Conservation (phyloP, 1,140 invertebrate genomes). For the Drosophila tropicalis region DNA sequence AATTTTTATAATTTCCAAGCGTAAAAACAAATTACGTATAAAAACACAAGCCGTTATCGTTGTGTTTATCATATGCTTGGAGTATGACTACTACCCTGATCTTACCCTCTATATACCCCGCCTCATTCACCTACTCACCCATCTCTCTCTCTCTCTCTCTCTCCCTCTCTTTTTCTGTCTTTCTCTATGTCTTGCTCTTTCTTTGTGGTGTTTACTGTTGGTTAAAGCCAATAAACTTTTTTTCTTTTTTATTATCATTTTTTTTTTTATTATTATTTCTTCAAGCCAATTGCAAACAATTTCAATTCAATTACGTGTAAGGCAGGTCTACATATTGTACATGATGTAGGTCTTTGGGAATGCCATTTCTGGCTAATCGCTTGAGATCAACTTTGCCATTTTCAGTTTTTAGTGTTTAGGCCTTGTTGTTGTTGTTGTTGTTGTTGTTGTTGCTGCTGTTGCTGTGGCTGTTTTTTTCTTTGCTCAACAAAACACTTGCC, state of each 20-base stretch:
- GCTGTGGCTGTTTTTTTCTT: background rate
- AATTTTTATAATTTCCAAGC: conserved; percentile 74
- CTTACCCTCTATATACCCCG: background rate
- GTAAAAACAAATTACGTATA: conserved; percentile 78
- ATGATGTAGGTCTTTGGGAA: conserved; percentile 66
- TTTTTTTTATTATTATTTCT: background rate
- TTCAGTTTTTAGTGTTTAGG: conserved; percentile 43
- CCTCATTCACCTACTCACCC: background rate
- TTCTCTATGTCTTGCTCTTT: conserved; percentile 21
- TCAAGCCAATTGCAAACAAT: conserved; percentile 51
- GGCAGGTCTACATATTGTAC: conserved; percentile 39
- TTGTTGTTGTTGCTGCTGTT: background rate
- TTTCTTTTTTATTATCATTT: background rate
- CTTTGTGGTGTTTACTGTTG: conserved; percentile 15
- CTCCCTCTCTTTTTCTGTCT: background rate
- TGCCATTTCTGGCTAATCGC: conserved; percentile 67
- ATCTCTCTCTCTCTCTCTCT: conserved; percentile 13
- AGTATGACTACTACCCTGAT: background rate
- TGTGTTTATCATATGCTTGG: conserved; percentile 53
- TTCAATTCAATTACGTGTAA: conserved; percentile 63
- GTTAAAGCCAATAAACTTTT: conserved; percentile 50
- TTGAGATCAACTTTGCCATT: conserved; percentile 68
- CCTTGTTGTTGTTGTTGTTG: conserved; percentile 34
- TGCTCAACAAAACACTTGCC: conserved; percentile 18
- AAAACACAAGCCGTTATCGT: conserved; percentile 72